Percentiles rank a stretch among this genome's conserved stretches.
Evolutionary conservation across 2,888 invertebrate genomes (phyloP).

Genomic region (Augochlorella aurata): DNA sequence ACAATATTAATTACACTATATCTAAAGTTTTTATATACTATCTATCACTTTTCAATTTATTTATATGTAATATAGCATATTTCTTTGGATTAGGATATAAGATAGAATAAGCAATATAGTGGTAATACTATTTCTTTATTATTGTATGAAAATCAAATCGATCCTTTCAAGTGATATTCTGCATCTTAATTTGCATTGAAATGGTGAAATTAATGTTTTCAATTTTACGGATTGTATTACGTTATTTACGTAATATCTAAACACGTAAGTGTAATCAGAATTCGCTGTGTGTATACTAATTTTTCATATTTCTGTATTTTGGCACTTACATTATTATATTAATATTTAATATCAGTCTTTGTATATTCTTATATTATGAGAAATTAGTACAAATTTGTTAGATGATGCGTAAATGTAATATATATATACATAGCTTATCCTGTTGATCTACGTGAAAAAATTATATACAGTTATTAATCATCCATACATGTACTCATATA

Average conservation of each 20-base stretch:
- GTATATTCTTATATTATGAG: slow-evolving; percentile 30
- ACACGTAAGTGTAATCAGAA: slow-evolving; percentile 18
- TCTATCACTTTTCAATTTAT: slow-evolving; percentile 3
- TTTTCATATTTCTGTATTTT: slow-evolving; percentile 45
- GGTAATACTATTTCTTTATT: slow-evolving; percentile 3
- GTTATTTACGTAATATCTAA: slow-evolving; percentile 12
- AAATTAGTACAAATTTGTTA: slow-evolving; percentile 7
- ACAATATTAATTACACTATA: background rate
- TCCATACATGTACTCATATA: slow-evolving; percentile 34
- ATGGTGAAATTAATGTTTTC: slow-evolving; percentile 8
- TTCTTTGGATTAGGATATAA: background rate
- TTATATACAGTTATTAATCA: slow-evolving; percentile 21
- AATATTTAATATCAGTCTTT: slow-evolving; percentile 63
- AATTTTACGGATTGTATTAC: background rate
- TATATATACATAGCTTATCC: slow-evolving; percentile 14
- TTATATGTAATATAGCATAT: slow-evolving; percentile 1
- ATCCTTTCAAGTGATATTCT: slow-evolving; percentile 6
- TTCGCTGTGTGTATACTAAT: slow-evolving; percentile 27
- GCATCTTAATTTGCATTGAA: background rate
- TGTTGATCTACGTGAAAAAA: slow-evolving; percentile 7
- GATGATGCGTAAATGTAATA: slow-evolving; percentile 5
- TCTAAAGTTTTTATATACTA: background rate
- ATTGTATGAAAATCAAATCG: background rate
- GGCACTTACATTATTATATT: slow-evolving; percentile 55
- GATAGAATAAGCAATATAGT: background rate